Percentiles rank a stretch among this genome's conserved stretches.
Conservation (phyloP, 2,113 vertebrate genomes). For the Percina caprodes region DNA sequence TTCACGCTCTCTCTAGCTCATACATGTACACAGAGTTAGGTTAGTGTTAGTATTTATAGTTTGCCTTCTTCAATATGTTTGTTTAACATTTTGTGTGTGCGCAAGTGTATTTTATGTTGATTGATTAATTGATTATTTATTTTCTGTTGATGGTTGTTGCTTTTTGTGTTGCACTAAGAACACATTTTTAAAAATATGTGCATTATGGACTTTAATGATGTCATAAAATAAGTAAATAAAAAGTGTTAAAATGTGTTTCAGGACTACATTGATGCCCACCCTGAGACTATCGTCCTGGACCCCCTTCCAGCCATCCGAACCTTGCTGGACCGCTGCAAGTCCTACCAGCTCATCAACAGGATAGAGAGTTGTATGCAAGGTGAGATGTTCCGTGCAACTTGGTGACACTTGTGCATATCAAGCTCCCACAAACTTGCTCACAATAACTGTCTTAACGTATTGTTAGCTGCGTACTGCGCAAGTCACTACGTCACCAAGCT, state of each 20-base stretch:
- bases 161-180: neutral
- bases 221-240: no score
- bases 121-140: neutral
- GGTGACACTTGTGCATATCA: neutral
- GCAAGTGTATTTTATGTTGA: no score
- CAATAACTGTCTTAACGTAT: neutral
- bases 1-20: slow-evolving; percentile 23
- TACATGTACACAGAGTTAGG: neutral
- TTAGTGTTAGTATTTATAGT: slow-evolving; percentile 30
- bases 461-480: neutral
- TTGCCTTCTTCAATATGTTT: slow-evolving; percentile 13
- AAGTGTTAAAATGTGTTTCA: slow-evolving; percentile 71
- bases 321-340: slow-evolving; percentile 96
- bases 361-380: slow-evolving; percentile 98
- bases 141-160: neutral
- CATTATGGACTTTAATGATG: no score
- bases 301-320: slow-evolving; percentile 97
- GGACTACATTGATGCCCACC: slow-evolving; percentile 98
- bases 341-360: slow-evolving; percentile 95
- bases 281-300: slow-evolving; percentile 97
- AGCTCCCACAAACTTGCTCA: neutral
- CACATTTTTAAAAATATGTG: no score
- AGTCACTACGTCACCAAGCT: neutral
- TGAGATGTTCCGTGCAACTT: slow-evolving; percentile 56
- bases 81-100: slow-evolving; percentile 19